These are phyloP conservation scores for Alca torda DNA, from an alignment of 2,797 vertebrate species.

Conservation along the genomic window DNA sequence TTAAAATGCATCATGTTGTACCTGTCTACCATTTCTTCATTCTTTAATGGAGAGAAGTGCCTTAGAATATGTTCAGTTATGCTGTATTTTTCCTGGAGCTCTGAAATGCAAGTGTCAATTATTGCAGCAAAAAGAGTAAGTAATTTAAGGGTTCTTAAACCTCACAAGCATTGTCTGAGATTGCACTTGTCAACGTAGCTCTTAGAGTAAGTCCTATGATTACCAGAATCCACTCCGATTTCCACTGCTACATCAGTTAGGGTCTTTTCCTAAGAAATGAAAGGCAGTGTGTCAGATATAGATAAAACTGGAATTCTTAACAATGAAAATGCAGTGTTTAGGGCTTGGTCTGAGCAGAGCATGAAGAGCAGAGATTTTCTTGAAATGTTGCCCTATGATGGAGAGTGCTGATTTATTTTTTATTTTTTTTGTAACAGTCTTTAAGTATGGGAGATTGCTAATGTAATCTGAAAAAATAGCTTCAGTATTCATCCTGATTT, in stretches of 20 bases:
- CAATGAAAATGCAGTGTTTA: not conserved
- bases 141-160: constrained; percentile 26
- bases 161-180: constrained; percentile 7
- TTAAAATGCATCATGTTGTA: not conserved
- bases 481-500: constrained; percentile 17
- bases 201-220: constrained; percentile 4
- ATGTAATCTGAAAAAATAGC: not conserved
- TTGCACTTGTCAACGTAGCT: not conserved
- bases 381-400: not conserved
- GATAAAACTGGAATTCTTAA: not conserved
- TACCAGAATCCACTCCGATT: not conserved
- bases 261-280: not conserved
- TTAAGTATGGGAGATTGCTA: constrained; percentile 22
- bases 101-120: constrained; percentile 14
- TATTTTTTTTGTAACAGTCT: not conserved
- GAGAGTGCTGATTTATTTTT: not conserved
- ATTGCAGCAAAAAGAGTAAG: not conserved
- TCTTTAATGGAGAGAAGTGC: not conserved
- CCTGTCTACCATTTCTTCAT: not conserved
- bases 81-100: not conserved
- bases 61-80: not conserved
- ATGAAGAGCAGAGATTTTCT: not conserved
- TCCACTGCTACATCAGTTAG: not conserved
- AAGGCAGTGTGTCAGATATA: not conserved
- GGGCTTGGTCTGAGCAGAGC: not conserved